A percentile compares a stretch with the other conserved stretches of the same genome.
phyloP scores from a whole-genome alignment of 2,888 invertebrate genomes.

The Acanthosepion esculentum region DNA sequence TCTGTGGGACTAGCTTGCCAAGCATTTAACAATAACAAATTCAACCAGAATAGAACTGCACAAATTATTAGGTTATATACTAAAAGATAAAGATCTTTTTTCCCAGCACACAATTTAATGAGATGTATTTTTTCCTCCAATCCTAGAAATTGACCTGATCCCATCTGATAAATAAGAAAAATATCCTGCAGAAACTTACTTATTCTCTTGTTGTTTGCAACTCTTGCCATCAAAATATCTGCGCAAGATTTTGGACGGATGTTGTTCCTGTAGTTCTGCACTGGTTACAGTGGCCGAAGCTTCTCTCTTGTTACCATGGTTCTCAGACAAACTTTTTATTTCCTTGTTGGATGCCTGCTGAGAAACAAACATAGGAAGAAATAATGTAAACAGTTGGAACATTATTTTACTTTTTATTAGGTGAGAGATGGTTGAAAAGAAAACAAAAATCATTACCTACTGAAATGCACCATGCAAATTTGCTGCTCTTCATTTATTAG shows the following conservation, averaged over 20 bases:
- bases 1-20: too few relatives aligned
- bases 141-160: neutral
- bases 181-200: neutral
- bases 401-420: too few relatives aligned
- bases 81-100: too few relatives aligned
- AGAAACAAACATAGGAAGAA: neutral
- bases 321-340: neutral
- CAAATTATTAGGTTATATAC: too few relatives aligned
- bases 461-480: too few relatives aligned
- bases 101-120: too few relatives aligned
- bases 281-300: neutral
- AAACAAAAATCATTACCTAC: too few relatives aligned
- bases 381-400: neutral
- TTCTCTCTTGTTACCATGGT: neutral
- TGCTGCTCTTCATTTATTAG: too few relatives aligned
- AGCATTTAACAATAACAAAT: too few relatives aligned
- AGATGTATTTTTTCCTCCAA: too few relatives aligned
- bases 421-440: too few relatives aligned
- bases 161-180: neutral
- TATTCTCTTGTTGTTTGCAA: neutral
- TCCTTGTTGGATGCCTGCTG: neutral
- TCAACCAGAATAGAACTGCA: too few relatives aligned
- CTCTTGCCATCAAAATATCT: neutral
- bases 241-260: neutral
- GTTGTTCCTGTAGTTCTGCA: neutral